Conservation (phyloP, 2,797 vertebrate genomes). For the Paramormyrops hopkinsi region DNA sequence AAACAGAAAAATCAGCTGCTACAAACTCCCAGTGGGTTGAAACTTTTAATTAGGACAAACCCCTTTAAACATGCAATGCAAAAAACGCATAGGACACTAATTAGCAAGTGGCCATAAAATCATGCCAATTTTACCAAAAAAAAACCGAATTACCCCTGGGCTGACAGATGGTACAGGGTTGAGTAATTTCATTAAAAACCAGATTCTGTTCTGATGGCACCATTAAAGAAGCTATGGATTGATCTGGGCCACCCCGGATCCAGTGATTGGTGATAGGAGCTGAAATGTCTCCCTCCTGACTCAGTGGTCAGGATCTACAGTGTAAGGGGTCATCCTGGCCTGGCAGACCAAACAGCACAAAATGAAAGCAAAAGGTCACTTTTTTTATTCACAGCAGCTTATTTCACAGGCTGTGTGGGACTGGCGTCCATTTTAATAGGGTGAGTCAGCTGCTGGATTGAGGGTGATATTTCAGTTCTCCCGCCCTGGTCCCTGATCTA, state of each 20-base stretch:
- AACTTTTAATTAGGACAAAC: conserved; percentile 45
- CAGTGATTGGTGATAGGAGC: background rate
- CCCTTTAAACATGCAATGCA: conserved; percentile 39
- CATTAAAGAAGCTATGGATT: conserved; percentile 17
- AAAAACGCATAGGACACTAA: conserved; percentile 46
- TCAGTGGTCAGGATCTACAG: background rate
- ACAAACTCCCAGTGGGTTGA: conserved; percentile 17
- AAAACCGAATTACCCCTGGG: conserved; percentile 48
- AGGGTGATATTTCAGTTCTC: background rate
- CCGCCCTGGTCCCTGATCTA: background rate
- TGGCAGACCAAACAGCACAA: background rate
- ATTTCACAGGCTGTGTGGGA: background rate
- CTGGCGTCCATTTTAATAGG: background rate
- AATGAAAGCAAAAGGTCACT: background rate
- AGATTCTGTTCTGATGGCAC: conserved; percentile 34
- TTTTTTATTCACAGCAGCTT: background rate
- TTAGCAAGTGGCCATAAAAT: conserved; percentile 42
- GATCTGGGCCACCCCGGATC: background rate
- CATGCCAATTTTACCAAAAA: conserved; percentile 43
- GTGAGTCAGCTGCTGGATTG: background rate
- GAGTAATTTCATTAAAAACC: conserved; percentile 35
- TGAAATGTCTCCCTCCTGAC: background rate
- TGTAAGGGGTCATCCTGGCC: background rate
- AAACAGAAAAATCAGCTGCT: conserved; percentile 33
- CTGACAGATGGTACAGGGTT: conserved; percentile 35